These are phyloP conservation scores for Papilio protenor DNA, from an alignment of 2,888 invertebrate genomes.

Conservation along the genomic window DNA sequence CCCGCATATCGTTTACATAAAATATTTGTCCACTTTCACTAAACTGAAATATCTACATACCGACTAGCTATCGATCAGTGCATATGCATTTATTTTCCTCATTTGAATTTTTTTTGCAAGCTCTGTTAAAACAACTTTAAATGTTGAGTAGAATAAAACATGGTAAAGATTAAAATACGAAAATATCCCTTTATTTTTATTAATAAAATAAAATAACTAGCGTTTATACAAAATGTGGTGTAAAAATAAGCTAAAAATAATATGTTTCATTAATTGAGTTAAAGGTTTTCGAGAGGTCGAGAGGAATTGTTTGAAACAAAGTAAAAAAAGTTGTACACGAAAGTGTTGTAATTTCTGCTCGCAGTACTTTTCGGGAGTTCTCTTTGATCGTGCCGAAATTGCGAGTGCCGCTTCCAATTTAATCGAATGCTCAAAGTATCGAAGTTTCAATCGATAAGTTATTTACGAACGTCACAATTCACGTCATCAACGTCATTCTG, in stretches of 20 bases:
- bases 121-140: no score
- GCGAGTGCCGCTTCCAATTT: not conserved
- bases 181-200: not conserved
- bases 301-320: constrained; percentile 18
- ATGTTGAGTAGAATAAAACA: no score
- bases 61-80: constrained; percentile 27
- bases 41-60: constrained; percentile 45
- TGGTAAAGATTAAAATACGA: not conserved
- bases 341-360: constrained; percentile 9
- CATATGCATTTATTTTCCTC: not conserved
- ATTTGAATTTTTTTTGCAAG: not conserved
- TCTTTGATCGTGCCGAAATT: constrained; percentile 15
- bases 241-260: not conserved
- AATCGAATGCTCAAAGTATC: not conserved
- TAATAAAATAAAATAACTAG: not conserved
- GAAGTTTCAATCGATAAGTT: constrained; percentile 6
- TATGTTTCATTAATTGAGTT: not conserved
- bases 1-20: constrained; percentile 28
- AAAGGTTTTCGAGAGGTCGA: not conserved
- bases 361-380: not conserved
- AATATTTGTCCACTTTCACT: constrained; percentile 50
- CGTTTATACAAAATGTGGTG: not conserved
- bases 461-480: not conserved
- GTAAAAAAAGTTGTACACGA: not conserved
- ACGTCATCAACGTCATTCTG: not conserved